Evolutionary conservation across 2,797 vertebrate species (phyloP).

Genomic region (Siniperca scherzeri): DNA sequence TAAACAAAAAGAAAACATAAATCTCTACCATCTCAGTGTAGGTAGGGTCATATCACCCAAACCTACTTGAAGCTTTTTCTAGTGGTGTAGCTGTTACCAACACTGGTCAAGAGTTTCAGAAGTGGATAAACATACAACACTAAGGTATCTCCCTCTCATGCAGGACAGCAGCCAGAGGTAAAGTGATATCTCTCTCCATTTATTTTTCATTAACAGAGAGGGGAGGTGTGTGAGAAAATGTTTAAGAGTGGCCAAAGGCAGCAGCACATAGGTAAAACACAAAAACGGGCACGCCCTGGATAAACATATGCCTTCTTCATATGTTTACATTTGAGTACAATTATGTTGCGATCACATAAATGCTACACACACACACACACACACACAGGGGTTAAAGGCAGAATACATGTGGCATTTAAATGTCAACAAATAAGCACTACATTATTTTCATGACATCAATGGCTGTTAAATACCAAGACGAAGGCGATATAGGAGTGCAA

Average conservation of each 20-base stretch:
- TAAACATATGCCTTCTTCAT: not conserved
- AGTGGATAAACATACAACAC: not conserved
- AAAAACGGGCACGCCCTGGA: not conserved
- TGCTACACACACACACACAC: not conserved
- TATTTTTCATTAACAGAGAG: slow-evolving; percentile 42
- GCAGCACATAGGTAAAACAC: not conserved
- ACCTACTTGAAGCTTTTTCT: not conserved
- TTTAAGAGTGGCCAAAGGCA: not conserved
- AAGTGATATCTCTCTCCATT: slow-evolving; percentile 35
- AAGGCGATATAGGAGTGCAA: not conserved
- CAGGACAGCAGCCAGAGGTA: slow-evolving; percentile 9
- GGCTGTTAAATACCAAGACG: not conserved
- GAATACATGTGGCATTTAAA: not conserved
- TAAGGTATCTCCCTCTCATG: not conserved
- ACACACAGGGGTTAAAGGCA: not conserved
- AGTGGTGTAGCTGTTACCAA: not conserved
- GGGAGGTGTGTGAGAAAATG: not conserved
- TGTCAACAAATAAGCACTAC: not conserved
- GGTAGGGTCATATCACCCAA: not conserved
- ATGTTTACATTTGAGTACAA: not conserved
- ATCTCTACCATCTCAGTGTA: not conserved
- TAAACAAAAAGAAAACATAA: not conserved
- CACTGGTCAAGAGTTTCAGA: not conserved
- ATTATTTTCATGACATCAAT: not conserved
- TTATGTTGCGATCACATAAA: not conserved